Evolutionary conservation across 1,140 invertebrate genomes (phyloP).

Genomic region (Hylyphantes graminicola): DNA sequence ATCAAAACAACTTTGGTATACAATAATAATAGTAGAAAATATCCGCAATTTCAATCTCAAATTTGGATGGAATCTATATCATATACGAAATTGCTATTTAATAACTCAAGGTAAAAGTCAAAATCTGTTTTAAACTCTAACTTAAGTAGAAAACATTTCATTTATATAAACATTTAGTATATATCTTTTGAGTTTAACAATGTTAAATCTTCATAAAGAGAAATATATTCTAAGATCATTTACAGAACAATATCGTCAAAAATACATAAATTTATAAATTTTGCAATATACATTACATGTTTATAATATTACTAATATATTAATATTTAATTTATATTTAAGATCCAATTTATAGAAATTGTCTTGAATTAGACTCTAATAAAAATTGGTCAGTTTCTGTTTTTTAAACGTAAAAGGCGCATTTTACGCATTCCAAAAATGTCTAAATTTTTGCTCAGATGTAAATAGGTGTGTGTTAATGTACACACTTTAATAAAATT

Average conservation of each 20-base stretch:
- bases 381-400: conserved; percentile 7
- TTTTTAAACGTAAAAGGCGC: not conserved
- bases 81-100: not conserved
- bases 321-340: conserved; percentile 1
- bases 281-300: not conserved
- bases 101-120: not conserved
- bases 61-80: conserved; percentile 21
- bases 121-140: not conserved
- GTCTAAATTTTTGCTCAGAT: not conserved
- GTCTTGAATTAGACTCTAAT: not conserved
- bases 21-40: not conserved
- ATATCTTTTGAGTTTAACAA: conserved; percentile 3
- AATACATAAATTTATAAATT: conserved; percentile 24
- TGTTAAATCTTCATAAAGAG: conserved; percentile 5
- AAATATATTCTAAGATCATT: not conserved
- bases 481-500: not conserved
- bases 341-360: conserved; percentile 4
- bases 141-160: not conserved
- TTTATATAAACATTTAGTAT: conserved; percentile 11
- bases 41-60: conserved; percentile 6
- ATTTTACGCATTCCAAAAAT: too few relatives aligned
- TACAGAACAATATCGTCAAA: not conserved
- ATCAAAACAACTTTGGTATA: too few relatives aligned
- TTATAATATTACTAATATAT: not conserved
- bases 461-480: conserved; percentile 18